These are phyloP conservation scores for Macroglossus sobrinus DNA, from an alignment of 2,113 vertebrate genomes.

Conservation along the genomic window DNA sequence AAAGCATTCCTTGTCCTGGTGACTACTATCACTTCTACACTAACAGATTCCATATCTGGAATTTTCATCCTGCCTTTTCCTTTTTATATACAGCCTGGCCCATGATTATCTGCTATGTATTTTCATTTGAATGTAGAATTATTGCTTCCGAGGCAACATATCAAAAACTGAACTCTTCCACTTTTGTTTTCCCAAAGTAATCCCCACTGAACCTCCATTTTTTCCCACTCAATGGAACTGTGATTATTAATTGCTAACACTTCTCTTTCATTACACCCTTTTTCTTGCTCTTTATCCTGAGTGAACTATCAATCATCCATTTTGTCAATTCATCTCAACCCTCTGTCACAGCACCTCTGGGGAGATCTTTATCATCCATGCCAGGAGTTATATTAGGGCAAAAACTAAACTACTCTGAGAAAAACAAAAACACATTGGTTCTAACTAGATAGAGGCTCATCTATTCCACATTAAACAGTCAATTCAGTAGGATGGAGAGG, in stretches of 20 bases:
- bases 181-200: background rate
- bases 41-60: background rate
- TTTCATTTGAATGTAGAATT: background rate
- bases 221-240: accelerated
- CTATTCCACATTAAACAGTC: background rate
- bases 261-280: background rate
- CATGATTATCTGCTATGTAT: accelerated
- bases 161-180: background rate
- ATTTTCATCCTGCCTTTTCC: background rate
- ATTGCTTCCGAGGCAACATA: background rate
- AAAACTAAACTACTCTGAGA: background rate
- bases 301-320: background rate
- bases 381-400: background rate
- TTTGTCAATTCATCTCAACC: background rate
- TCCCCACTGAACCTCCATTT: background rate
- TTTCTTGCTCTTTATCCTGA: background rate
- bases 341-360: background rate
- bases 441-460: background rate
- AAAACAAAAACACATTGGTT: background rate
- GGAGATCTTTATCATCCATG: background rate
- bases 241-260: background rate
- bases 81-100: background rate
- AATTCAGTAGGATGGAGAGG: background rate
- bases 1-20: background rate
- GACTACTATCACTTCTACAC: background rate